These are phyloP conservation scores for Onychomys arenicola DNA, from an alignment of 2,797 vertebrate genomes.

Conservation along the genomic window DNA sequence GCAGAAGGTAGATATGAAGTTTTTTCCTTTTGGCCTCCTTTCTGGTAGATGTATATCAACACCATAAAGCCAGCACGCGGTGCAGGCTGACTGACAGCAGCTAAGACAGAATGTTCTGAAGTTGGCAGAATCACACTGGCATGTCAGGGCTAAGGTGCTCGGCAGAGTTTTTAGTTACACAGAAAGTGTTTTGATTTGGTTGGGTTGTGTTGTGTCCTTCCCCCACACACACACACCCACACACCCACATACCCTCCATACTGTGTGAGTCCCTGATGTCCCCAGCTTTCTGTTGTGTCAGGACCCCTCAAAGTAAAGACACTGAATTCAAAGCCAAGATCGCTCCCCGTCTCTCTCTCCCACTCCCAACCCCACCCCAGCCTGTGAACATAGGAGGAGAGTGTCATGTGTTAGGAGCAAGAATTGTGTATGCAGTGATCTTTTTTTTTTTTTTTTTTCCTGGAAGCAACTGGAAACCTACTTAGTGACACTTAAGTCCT, in stretches of 20 bases:
- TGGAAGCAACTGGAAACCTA: conserved; percentile 83
- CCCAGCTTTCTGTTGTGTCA: not conserved
- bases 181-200: not conserved
- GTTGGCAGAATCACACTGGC: conserved; percentile 53
- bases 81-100: conserved; percentile 29
- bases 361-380: not conserved
- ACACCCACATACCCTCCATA: not conserved
- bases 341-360: not conserved
- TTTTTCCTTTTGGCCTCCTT: conserved; percentile 58
- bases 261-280: not conserved
- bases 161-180: conserved; percentile 11
- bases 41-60: conserved; percentile 64
- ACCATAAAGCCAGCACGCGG: conserved; percentile 5
- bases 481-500: conserved; percentile 82
- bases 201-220: not conserved
- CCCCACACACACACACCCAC: too few species aligned
- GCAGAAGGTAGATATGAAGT: not conserved
- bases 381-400: not conserved
- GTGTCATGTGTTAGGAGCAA: conserved; percentile 52
- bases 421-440: conserved; percentile 54
- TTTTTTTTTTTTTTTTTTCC: conserved; percentile 69
- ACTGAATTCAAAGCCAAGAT: not conserved
- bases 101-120: conserved; percentile 72
- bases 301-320: not conserved
- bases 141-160: conserved; percentile 56